Base-by-base conservation (phyloP, 2,113 vertebrate species). In the Mugil cephalus region DNA sequence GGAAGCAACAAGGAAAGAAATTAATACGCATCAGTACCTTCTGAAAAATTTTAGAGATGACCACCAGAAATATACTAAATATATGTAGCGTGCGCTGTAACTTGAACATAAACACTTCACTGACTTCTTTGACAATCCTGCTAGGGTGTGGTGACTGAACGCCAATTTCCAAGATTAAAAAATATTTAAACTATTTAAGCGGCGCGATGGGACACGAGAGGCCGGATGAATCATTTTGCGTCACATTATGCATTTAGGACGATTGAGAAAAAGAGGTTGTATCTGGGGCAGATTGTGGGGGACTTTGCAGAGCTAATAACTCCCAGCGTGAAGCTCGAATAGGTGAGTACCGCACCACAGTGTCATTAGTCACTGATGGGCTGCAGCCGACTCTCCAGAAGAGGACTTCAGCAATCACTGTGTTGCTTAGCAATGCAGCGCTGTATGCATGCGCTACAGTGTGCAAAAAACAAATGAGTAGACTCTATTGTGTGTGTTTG, bases 341-440 rank as follows among this genome's bases (percentile, higher is more conserved):
- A 65, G 69, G 53, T 86, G 51, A 48, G 35, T 19, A 21, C 46
- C 54, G 55, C 48, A 43, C n/a, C 48, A 58, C 8, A n/a, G 17
- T 54, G 47, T 54, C 55, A 70, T 62, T 79, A 67, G 51, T 71
- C 53, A 56, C 53, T 64, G 62, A 48, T 71, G 51, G 69, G 69
- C 69, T 75, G 47, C 50, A 71, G 53, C 51, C 45, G 65, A 11
- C 53, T 76, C 54, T 55, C 19, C 58, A 46, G 12, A 69, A 42
- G 21, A 69, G 36, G 68, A 36, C 36, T 4, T 43, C 50, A 48
- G 30, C 69, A 67, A 53, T 78, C 43, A 53, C 45, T 62, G 34
- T 56, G 66, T 63, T 76, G 72, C 80, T 68, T 79, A 51, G 66
- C 45, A 70, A 59, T 53, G 9, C 14, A 50, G 36, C 3, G 1